Conservation (phyloP, 2,888 invertebrate species). For the Trissoscelio sp. region DNA sequence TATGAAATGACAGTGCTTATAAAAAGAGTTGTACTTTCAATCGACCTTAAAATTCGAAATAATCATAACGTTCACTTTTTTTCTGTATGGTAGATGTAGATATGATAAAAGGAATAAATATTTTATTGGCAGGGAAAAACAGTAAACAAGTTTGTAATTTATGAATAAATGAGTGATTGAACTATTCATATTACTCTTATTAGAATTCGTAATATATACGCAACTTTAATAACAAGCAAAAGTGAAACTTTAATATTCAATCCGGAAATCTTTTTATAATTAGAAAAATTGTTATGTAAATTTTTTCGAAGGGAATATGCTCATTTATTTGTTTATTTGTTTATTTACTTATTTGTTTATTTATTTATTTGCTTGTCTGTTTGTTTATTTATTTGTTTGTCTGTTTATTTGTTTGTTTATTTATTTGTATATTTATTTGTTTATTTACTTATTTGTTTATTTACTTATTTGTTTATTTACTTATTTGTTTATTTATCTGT, state of each 20-base stretch:
- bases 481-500: too few relatives aligned
- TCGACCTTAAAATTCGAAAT: conserved; percentile 27
- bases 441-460: too few relatives aligned
- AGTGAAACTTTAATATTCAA: not conserved
- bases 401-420: too few relatives aligned
- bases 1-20: not conserved
- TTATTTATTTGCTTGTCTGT: too few relatives aligned
- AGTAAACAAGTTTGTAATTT: conserved; percentile 42
- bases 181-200: conserved; percentile 6
- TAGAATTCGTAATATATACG: not conserved
- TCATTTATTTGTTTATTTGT: too few relatives aligned
- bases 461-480: too few relatives aligned
- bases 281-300: too few relatives aligned
- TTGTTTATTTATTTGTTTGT: too few relatives aligned
- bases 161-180: conserved; percentile 31
- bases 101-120: not conserved
- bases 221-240: not conserved
- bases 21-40: conserved; percentile 28
- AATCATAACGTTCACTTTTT: conserved; percentile 36
- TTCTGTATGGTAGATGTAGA: not conserved
- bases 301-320: too few relatives aligned
- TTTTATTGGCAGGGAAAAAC: conserved; percentile 6
- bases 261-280: too few relatives aligned
- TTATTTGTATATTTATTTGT: too few relatives aligned
- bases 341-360: too few relatives aligned